A percentile compares a stretch with the other conserved stretches of the same genome.
phyloP scores from a whole-genome alignment of 2,888 invertebrate genomes.

The Nephrotoma appendiculata region DNA sequence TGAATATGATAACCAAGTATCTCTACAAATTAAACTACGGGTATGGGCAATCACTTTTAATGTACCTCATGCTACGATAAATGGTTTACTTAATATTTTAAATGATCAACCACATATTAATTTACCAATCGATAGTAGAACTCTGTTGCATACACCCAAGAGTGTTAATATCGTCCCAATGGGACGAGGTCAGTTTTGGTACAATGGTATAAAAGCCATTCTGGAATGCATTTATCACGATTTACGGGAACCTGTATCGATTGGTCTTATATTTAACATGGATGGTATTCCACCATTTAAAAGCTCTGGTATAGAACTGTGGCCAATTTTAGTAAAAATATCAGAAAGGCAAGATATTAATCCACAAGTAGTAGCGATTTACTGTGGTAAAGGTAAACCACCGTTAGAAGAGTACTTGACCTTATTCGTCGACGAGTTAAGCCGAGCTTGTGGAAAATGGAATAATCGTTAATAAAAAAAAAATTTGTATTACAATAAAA shows the following conservation, averaged over 20 bases:
- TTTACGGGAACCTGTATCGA: neutral
- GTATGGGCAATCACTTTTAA: too few relatives aligned
- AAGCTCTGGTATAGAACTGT: neutral
- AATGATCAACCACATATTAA: too few relatives aligned
- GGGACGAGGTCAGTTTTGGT: constrained; percentile 1
- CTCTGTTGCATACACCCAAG: constrained; percentile 2
- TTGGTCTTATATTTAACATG: neutral
- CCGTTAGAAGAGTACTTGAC: neutral
- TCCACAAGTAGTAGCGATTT: neutral
- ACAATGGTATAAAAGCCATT: neutral
- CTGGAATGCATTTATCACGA: neutral
- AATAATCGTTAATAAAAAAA: neutral
- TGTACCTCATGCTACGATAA: too few relatives aligned
- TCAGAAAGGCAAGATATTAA: neutral
- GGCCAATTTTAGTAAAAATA: neutral
- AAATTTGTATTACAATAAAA: neutral
- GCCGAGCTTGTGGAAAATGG: neutral
- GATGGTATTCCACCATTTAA: neutral
- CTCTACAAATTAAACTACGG: too few relatives aligned
- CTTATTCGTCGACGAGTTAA: neutral
- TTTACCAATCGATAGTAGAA: neutral
- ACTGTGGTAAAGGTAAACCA: neutral
- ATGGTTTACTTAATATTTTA: too few relatives aligned
- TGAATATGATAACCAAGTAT: too few relatives aligned
- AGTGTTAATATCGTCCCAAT: neutral